Evolutionary conservation across 2,113 vertebrate species (phyloP).

Genomic region (Hepsetus odoe): DNA sequence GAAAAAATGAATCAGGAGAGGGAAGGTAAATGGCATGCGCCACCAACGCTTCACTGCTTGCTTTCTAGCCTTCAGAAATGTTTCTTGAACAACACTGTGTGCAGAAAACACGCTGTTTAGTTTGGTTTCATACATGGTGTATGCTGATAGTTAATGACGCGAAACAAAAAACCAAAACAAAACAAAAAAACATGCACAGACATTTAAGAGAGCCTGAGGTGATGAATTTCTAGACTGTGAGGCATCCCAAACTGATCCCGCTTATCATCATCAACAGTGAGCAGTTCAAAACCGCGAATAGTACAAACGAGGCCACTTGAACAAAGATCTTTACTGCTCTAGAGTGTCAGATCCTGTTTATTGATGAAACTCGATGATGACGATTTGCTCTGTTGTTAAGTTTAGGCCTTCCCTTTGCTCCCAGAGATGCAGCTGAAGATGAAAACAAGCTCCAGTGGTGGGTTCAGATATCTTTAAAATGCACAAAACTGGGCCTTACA

Average conservation of each 20-base stretch:
- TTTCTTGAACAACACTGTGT: background rate
- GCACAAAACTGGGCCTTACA: slow-evolving; percentile 38
- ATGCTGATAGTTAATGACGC: background rate
- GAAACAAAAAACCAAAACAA: background rate
- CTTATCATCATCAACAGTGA: background rate
- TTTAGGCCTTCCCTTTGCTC: slow-evolving; percentile 8
- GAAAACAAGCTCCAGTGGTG: slow-evolving; percentile 30
- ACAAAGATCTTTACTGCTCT: slow-evolving; percentile 5
- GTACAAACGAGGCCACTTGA: slow-evolving; percentile 20
- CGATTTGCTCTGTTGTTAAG: slow-evolving; percentile 7
- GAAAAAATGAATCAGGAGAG: background rate
- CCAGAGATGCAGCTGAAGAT: slow-evolving; percentile 32
- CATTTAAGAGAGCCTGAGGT: slow-evolving; percentile 39
- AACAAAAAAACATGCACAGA: slow-evolving; percentile 17
- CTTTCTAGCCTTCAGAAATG: too few species aligned
- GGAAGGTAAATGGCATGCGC: too few species aligned
- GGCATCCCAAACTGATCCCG: background rate
- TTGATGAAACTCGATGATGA: slow-evolving; percentile 4
- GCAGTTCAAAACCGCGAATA: background rate
- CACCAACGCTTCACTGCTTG: too few species aligned
- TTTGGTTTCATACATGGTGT: background rate
- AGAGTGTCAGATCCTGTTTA: background rate
- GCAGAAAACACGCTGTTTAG: background rate
- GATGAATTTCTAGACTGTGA: slow-evolving; percentile 31
- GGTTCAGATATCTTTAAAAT: slow-evolving; percentile 41